Percentiles rank a stretch among this genome's conserved stretches.
phyloP scores from a whole-genome alignment of 2,888 invertebrate genomes.

The Microctonus hyperodae region DNA sequence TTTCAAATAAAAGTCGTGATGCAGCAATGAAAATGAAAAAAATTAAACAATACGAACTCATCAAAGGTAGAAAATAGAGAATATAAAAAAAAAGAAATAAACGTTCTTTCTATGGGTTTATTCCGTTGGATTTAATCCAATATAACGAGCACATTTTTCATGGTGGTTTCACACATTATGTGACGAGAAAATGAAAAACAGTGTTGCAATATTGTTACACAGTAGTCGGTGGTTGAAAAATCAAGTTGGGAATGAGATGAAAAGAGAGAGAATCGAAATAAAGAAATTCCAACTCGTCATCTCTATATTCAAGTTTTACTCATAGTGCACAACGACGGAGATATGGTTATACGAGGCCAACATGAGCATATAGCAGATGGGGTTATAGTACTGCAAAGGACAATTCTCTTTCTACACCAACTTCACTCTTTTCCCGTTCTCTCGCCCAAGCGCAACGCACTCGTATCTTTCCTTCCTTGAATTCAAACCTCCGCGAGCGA shows the following conservation, averaged over 20 bases:
- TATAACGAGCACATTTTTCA: neutral
- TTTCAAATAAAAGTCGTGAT: neutral
- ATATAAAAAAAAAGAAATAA: neutral
- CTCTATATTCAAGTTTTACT: neutral
- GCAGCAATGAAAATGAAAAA: neutral
- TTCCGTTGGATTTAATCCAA: neutral
- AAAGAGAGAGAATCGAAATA: neutral
- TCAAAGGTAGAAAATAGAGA: neutral
- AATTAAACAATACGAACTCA: neutral
- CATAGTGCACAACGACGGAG: neutral
- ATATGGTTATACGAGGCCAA: constrained; percentile 1
- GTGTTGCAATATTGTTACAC: neutral
- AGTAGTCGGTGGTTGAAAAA: neutral
- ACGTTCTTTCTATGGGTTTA: neutral
- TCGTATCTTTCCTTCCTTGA: constrained; percentile 18
- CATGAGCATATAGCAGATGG: neutral
- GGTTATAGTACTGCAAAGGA: constrained; percentile 6
- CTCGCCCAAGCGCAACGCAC: neutral
- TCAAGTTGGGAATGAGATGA: neutral
- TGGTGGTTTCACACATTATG: neutral
- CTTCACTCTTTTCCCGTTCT: neutral
- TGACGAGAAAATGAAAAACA: neutral
- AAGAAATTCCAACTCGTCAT: constrained; percentile 5
- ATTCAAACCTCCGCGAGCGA: constrained; percentile 26
- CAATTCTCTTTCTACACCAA: constrained; percentile 8